phyloP scores from a whole-genome alignment of 2,888 invertebrate genomes.

The Palloptera scutellata region DNA sequence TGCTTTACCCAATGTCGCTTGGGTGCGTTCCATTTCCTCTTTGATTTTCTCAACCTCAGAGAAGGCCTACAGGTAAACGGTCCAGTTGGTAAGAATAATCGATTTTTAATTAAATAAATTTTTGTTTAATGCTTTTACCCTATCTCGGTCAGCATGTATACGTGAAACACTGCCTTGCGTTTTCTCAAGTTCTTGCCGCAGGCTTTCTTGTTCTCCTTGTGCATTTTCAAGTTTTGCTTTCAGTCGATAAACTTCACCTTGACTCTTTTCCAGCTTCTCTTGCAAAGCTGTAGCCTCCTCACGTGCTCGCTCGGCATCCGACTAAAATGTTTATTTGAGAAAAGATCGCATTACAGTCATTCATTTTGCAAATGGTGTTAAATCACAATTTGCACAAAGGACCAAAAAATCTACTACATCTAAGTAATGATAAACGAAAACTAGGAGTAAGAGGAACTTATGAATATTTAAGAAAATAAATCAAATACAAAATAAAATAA shows the following conservation, averaged over 20 bases:
- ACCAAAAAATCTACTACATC: conserved; percentile 26
- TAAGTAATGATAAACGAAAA: conserved; percentile 9
- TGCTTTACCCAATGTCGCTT: conserved; percentile 88
- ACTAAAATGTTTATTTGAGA: conserved; percentile 46
- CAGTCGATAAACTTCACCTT: conserved; percentile 92
- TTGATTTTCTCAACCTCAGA: conserved; percentile 85
- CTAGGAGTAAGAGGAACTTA: no score
- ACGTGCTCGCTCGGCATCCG: conserved; percentile 87
- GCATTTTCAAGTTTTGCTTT: conserved; percentile 95
- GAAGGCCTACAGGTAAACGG: conserved; percentile 66
- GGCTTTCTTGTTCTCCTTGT: conserved; percentile 91
- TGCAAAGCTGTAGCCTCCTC: conserved; percentile 85
- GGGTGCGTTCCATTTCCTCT: conserved; percentile 88
- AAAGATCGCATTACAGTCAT: no score
- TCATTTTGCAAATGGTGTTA: background rate
- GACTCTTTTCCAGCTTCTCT: conserved; percentile 92
- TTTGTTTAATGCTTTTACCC: conserved; percentile 56
- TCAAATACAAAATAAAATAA: no score
- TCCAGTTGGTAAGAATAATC: background rate
- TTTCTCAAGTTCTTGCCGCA: conserved; percentile 90
- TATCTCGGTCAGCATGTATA: conserved; percentile 87
- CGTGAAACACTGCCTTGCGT: conserved; percentile 84
- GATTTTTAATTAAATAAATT: background rate
- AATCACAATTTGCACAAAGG: conserved; percentile 27
- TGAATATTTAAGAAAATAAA: no score